A percentile compares a stretch with the other conserved stretches of the same genome.
Conservation (phyloP, 1,140 invertebrate genomes). For the Cryptotermes secundus region DNA sequence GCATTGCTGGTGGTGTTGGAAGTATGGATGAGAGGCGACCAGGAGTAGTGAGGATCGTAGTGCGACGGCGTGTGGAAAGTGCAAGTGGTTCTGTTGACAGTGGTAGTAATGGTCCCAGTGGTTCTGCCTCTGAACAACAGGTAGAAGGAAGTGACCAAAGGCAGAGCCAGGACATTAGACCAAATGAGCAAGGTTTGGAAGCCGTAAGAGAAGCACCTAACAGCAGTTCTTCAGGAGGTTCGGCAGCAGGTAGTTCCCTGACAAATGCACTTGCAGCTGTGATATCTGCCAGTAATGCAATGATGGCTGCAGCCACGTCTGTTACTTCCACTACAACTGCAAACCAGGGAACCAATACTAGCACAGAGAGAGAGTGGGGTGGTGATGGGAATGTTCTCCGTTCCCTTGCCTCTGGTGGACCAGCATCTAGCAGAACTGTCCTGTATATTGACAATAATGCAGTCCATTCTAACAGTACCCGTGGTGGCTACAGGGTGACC, state of each 20-base stretch:
- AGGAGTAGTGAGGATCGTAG: background rate
- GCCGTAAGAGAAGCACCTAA: background rate
- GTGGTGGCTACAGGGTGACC: background rate
- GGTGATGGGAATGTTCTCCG: background rate
- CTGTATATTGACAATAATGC: constrained; percentile 13
- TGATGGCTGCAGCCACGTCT: background rate
- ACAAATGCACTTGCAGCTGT: background rate
- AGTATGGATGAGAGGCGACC: background rate
- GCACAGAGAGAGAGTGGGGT: background rate
- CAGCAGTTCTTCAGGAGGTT: background rate
- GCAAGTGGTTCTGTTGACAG: background rate
- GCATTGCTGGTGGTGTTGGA: no score
- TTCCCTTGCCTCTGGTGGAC: background rate
- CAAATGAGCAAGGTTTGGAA: background rate
- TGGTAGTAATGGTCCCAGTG: background rate
- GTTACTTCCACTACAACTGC: constrained; percentile 6
- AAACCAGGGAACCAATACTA: background rate
- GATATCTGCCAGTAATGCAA: background rate
- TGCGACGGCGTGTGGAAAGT: background rate
- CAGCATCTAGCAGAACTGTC: background rate
- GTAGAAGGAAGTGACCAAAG: background rate
- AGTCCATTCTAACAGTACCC: background rate
- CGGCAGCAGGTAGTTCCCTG: background rate
- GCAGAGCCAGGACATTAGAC: background rate
- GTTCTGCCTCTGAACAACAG: background rate